Evolutionary conservation across 2,888 invertebrate genomes (phyloP).

Genomic region (Melanostoma mellinum): DNA sequence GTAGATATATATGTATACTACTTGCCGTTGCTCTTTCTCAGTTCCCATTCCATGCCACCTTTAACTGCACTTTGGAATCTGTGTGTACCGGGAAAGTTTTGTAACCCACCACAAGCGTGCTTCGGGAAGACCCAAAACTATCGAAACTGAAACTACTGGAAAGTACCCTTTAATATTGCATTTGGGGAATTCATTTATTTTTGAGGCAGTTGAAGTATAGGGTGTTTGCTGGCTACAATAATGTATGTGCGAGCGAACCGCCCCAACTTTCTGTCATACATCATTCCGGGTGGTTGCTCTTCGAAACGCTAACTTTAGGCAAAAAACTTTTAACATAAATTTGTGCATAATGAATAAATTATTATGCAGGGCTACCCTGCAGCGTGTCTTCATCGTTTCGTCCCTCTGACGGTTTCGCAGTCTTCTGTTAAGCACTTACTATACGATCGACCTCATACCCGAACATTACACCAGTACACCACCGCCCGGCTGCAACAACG

Average conservation of each 20-base stretch:
- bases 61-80: constrained; percentile 52
- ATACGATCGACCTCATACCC: no score
- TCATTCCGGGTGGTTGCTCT: constrained; percentile 70
- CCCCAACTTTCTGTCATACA: constrained; percentile 71
- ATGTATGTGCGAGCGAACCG: constrained; percentile 41
- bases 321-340: constrained; percentile 76
- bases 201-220: constrained; percentile 36
- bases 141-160: constrained; percentile 58
- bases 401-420: constrained; percentile 41
- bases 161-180: constrained; percentile 68
- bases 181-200: constrained; percentile 67
- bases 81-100: constrained; percentile 43
- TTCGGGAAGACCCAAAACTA: constrained; percentile 58
- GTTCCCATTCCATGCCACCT: not conserved
- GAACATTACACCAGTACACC: no score
- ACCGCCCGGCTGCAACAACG: not conserved
- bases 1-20: not conserved
- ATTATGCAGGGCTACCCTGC: constrained; percentile 69
- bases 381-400: constrained; percentile 40
- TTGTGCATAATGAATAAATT: constrained; percentile 76
- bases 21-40: not conserved
- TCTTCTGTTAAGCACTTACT: constrained; percentile 7
- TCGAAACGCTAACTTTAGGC: constrained; percentile 70
- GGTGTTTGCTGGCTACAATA: constrained; percentile 16
- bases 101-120: constrained; percentile 47